These are phyloP conservation scores for Microplitis demolitor DNA, from an alignment of 1,140 invertebrate genomes.

Conservation along the genomic window DNA sequence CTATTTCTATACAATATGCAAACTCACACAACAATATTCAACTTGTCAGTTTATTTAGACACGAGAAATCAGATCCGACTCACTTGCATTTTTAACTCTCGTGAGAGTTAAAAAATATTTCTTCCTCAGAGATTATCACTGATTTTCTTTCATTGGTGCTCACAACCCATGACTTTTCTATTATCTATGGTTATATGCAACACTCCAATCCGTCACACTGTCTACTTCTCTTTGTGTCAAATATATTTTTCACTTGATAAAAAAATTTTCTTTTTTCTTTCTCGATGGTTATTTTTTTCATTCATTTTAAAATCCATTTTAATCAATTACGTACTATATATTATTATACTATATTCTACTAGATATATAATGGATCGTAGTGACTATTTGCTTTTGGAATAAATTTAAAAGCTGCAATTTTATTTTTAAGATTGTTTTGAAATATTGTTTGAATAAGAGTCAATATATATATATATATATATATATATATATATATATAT, in stretches of 20 bases:
- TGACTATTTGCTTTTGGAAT: too few species aligned
- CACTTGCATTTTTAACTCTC: background rate
- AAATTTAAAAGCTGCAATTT: background rate
- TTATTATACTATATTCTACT: too few species aligned
- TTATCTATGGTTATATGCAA: constrained; percentile 13
- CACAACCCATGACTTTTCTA: constrained; percentile 24
- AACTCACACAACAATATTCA: background rate
- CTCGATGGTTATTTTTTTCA: too few species aligned
- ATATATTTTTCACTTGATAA: too few species aligned
- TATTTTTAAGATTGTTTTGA: constrained; percentile 1
- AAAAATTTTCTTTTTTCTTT: too few species aligned
- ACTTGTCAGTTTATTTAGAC: constrained; percentile 2
- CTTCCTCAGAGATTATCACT: constrained; percentile 5
- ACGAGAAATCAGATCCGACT: background rate
- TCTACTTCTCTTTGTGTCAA: background rate
- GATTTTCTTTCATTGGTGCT: constrained; percentile 18
- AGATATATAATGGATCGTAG: too few species aligned
- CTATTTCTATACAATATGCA: background rate
- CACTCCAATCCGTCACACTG: background rate
- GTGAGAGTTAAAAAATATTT: constrained; percentile 13
- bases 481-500: too few species aligned
- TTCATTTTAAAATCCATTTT: too few species aligned
- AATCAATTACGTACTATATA: too few species aligned
- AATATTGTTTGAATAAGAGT: constrained; percentile 1
- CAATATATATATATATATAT: too few species aligned